Evolutionary conservation across 2,113 vertebrate genomes (phyloP).

Genomic region (Vanacampus margaritifer): DNA sequence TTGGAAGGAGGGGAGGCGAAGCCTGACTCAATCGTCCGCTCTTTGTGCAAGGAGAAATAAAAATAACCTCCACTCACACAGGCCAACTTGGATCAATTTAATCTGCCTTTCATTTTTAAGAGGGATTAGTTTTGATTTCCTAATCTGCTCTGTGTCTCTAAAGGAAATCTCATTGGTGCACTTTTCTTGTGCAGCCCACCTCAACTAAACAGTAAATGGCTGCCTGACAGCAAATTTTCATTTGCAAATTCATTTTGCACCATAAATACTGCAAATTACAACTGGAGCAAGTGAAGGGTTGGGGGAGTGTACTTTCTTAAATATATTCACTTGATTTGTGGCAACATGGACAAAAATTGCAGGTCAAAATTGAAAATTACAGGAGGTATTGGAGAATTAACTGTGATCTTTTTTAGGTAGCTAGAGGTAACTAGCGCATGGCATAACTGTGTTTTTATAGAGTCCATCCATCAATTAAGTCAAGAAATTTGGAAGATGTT

Average conservation of each 20-base stretch:
- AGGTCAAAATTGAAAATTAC: not conserved
- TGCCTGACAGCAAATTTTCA: conserved; percentile 8
- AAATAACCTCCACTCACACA: conserved; percentile 44
- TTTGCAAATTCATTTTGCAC: not conserved
- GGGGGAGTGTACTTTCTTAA: not conserved
- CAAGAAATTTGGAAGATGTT: too few relatives aligned
- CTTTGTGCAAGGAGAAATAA: conserved; percentile 30
- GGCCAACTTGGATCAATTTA: conserved; percentile 55
- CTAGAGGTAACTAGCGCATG: too few relatives aligned
- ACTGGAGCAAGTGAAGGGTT: not conserved
- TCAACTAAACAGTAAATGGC: conserved; percentile 9
- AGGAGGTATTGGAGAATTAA: not conserved
- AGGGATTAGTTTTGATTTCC: conserved; percentile 57
- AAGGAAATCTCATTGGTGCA: conserved; percentile 57
- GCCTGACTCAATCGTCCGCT: conserved; percentile 40
- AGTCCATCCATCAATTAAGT: too few relatives aligned
- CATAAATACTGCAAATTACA: not conserved
- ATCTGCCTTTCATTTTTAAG: conserved; percentile 65
- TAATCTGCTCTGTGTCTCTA: conserved; percentile 58
- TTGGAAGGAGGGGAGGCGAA: conserved; percentile 33
- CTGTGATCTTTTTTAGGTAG: too few relatives aligned
- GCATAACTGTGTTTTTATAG: too few relatives aligned
- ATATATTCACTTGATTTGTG: not conserved
- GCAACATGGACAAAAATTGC: not conserved
- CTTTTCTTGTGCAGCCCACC: conserved; percentile 36